phyloP scores from a whole-genome alignment of 1,140 invertebrate species.

The Conus betulinus region DNA sequence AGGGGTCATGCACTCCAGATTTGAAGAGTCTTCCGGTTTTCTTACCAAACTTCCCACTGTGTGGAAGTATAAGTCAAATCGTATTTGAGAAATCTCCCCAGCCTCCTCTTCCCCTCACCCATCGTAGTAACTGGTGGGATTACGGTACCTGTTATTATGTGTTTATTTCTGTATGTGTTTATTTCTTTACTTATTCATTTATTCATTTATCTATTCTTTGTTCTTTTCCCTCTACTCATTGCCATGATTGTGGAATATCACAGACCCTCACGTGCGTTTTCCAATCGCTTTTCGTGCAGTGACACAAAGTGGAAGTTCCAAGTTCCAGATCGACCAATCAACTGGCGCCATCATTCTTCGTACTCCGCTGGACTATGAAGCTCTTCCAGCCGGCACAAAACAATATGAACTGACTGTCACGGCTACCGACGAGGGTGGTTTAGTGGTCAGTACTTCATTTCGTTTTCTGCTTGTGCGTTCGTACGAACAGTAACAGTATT shows the following conservation, averaged over 20 bases:
- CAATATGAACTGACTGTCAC: slow-evolving; percentile 50
- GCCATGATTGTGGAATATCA: no score
- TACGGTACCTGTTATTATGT: neutral
- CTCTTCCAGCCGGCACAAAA: slow-evolving; percentile 39
- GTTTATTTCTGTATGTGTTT: neutral
- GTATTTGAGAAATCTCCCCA: no score
- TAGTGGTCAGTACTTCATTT: slow-evolving; percentile 18
- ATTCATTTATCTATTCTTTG: neutral
- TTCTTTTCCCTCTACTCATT: no score
- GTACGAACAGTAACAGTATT: no score
- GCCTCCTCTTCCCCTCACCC: no score
- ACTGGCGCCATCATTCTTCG: slow-evolving; percentile 52
- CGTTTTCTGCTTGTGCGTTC: neutral
- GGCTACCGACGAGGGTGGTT: slow-evolving; percentile 52
- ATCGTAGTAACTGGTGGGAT: no score
- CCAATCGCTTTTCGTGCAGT: slow-evolving; percentile 38
- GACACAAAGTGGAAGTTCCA: slow-evolving; percentile 47
- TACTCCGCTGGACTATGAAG: slow-evolving; percentile 56
- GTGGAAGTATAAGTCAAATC: no score
- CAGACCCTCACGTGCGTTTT: no score
- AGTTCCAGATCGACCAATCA: slow-evolving; percentile 55
- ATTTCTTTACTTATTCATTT: neutral
- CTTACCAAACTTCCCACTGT: no score
- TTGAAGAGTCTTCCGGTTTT: no score
- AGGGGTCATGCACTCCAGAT: no score